Evolutionary conservation across 1,140 invertebrate species (phyloP).

Genomic region (Drosophila orena): DNA sequence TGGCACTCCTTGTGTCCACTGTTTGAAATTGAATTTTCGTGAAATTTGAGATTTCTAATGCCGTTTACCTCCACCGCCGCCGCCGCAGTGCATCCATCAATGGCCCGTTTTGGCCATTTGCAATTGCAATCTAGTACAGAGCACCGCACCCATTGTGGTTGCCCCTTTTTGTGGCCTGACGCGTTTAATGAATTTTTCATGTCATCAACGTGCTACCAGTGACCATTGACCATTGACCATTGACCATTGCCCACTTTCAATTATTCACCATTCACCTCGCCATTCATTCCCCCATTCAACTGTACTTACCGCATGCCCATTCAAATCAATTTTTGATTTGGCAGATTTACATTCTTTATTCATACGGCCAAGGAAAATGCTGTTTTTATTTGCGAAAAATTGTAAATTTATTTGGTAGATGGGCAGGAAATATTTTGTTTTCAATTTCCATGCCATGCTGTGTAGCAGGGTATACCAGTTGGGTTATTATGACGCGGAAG

Average conservation of each 20-base stretch:
- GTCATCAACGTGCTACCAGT: slow-evolving; percentile 38
- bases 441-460: neutral
- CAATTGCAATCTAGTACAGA: slow-evolving; percentile 14
- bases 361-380: slow-evolving; percentile 22
- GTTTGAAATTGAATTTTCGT: slow-evolving; percentile 21
- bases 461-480: neutral
- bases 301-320: slow-evolving; percentile 75
- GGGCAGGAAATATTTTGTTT: slow-evolving; percentile 7
- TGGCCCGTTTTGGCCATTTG: slow-evolving; percentile 38
- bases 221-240: slow-evolving; percentile 30
- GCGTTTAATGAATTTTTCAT: slow-evolving; percentile 80
- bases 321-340: slow-evolving; percentile 82
- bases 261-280: slow-evolving; percentile 20
- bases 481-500: neutral
- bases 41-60: slow-evolving; percentile 46
- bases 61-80: neutral
- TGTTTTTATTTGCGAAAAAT: slow-evolving; percentile 48
- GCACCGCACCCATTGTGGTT: slow-evolving; percentile 40
- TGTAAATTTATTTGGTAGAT: slow-evolving; percentile 54
- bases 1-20: slow-evolving; percentile 7
- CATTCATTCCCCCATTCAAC: slow-evolving; percentile 37
- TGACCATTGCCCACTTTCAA: slow-evolving; percentile 43
- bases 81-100: slow-evolving; percentile 2
- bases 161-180: slow-evolving; percentile 63
- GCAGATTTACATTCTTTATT: slow-evolving; percentile 56